These are phyloP conservation scores for Leucophenga varia DNA, from an alignment of 1,140 invertebrate species.

Conservation along the genomic window DNA sequence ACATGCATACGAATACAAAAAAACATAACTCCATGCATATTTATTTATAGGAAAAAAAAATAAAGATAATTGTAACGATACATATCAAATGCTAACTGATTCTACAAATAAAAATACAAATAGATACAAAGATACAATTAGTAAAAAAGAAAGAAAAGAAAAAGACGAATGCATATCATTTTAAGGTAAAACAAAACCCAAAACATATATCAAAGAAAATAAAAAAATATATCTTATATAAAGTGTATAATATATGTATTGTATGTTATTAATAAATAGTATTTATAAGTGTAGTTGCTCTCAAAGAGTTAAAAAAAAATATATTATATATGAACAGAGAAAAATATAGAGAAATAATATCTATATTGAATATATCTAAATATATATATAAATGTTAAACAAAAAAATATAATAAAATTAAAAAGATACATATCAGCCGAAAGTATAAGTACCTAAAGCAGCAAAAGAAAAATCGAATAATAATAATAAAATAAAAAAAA, in stretches of 20 bases:
- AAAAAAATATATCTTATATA: conserved; percentile 1
- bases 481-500: too few relatives aligned
- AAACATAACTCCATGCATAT: background rate
- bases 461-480: too few relatives aligned
- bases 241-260: conserved; percentile 21
- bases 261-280: conserved; percentile 16
- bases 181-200: conserved; percentile 1
- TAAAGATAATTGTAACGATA: too few relatives aligned
- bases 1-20: too few relatives aligned
- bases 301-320: conserved; percentile 48
- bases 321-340: too few relatives aligned
- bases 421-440: too few relatives aligned
- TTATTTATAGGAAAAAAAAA: conserved; percentile 2
- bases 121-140: background rate
- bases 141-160: conserved; percentile 25
- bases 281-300: conserved; percentile 44
- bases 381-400: too few relatives aligned
- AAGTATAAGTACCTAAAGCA: too few relatives aligned
- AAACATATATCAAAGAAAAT: too few relatives aligned
- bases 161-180: conserved; percentile 39
- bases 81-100: background rate
- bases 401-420: too few relatives aligned
- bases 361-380: too few relatives aligned
- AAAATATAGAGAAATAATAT: too few relatives aligned
- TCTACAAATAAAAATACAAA: background rate